These are phyloP conservation scores for Drosophila murphyi DNA, from an alignment of 1,140 invertebrate species.

Conservation along the genomic window DNA sequence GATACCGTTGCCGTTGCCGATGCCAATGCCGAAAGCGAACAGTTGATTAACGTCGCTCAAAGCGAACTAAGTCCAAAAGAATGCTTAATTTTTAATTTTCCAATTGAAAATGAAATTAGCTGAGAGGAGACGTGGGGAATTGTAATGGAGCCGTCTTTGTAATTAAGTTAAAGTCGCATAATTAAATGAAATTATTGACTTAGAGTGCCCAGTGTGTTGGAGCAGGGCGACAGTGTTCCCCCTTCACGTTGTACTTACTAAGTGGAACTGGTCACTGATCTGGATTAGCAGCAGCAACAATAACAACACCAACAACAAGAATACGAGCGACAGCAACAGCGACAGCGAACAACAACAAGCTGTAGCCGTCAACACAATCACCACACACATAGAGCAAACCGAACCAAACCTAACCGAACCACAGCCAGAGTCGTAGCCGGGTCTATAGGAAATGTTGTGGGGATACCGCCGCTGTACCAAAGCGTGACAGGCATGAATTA, in stretches of 20 bases:
- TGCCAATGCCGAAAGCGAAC: slow-evolving; percentile 18
- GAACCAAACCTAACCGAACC: background rate
- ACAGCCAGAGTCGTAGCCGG: slow-evolving; percentile 7
- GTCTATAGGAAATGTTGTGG: slow-evolving; percentile 76
- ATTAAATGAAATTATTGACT: slow-evolving; percentile 77
- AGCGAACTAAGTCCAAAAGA: slow-evolving; percentile 51
- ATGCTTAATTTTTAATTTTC: slow-evolving; percentile 59
- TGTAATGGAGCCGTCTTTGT: slow-evolving; percentile 37
- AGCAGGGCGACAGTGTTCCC: slow-evolving; percentile 34
- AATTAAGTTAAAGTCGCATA: slow-evolving; percentile 81
- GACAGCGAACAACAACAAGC: slow-evolving; percentile 50
- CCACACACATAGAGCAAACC: slow-evolving; percentile 57
- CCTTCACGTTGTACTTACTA: slow-evolving; percentile 72
- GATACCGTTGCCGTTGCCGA: background rate
- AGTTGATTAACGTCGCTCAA: slow-evolving; percentile 5
- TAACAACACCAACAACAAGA: slow-evolving; percentile 32
- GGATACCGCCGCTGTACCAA: slow-evolving; percentile 83
- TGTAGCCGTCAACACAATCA: slow-evolving; percentile 80
- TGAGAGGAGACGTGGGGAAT: slow-evolving; percentile 4
- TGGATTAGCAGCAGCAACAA: slow-evolving; percentile 71
- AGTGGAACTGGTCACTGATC: slow-evolving; percentile 82
- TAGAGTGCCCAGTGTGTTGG: slow-evolving; percentile 4
- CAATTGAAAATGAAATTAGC: slow-evolving; percentile 56
- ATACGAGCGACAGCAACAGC: slow-evolving; percentile 49
- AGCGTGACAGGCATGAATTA: slow-evolving; percentile 83